These are phyloP conservation scores for Leucania comma DNA, from an alignment of 2,888 invertebrate species.

Conservation along the genomic window DNA sequence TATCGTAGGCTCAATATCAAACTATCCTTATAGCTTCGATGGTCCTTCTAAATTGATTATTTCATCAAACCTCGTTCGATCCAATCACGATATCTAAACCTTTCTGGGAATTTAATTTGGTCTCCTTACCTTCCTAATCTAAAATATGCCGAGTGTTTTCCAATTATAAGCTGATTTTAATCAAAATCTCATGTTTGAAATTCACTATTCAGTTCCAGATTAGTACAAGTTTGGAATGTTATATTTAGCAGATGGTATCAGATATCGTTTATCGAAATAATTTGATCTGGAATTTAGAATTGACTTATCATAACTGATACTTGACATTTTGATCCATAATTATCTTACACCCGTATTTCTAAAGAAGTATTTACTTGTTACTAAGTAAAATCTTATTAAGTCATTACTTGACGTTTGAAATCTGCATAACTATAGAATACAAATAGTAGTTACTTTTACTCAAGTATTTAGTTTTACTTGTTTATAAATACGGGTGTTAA, in stretches of 20 bases:
- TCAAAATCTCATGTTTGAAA: constrained; percentile 2
- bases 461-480: too few relatives aligned
- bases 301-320: neutral
- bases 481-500: too few relatives aligned
- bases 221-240: constrained; percentile 15
- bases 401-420: too few relatives aligned
- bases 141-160: constrained; percentile 22
- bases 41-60: constrained; percentile 20
- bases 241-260: neutral
- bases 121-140: neutral
- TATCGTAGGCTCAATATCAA: constrained; percentile 3
- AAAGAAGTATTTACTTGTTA: too few relatives aligned
- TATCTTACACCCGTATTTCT: too few relatives aligned
- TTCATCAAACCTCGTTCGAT: constrained; percentile 4
- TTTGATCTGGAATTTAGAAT: constrained; percentile 8
- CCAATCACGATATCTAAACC: constrained; percentile 7
- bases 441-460: too few relatives aligned
- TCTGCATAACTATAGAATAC: too few relatives aligned
- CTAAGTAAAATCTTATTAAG: too few relatives aligned
- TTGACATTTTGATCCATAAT: constrained; percentile 16
- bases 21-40: constrained; percentile 7
- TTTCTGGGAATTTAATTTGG: constrained; percentile 28
- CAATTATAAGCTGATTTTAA: constrained; percentile 1
- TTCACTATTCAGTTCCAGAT: constrained; percentile 14
- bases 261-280: constrained; percentile 6